Percentiles rank a stretch among this genome's conserved stretches.
Evolutionary conservation across 2,113 vertebrate species (phyloP).

Genomic region (Tenebrosternarchus preto): DNA sequence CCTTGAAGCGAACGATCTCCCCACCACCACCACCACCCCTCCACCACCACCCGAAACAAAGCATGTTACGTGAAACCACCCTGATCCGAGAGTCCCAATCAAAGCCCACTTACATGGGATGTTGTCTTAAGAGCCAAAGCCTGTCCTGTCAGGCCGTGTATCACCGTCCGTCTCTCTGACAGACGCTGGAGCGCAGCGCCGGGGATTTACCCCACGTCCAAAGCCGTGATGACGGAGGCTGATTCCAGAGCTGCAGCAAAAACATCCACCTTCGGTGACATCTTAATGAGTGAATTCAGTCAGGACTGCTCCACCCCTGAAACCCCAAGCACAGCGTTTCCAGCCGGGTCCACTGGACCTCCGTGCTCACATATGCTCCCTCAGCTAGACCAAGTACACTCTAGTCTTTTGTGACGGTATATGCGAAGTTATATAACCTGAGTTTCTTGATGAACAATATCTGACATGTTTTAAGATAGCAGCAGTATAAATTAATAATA

Average conservation of each 20-base stretch:
- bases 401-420: neutral
- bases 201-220: conserved; percentile 32
- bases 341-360: no score
- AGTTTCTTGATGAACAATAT: neutral
- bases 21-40: no score
- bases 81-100: conserved; percentile 28
- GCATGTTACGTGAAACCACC: conserved; percentile 46
- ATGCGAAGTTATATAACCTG: neutral
- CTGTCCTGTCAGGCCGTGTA: conserved; percentile 41
- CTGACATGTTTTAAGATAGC: no score
- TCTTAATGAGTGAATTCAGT: conserved; percentile 22
- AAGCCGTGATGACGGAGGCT: conserved; percentile 39
- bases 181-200: conserved; percentile 30
- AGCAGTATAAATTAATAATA: no score
- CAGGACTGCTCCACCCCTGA: neutral
- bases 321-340: neutral
- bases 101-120: conserved; percentile 43
- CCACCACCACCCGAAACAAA: conserved; percentile 56
- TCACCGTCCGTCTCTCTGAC: conserved; percentile 43
- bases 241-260: conserved; percentile 29
- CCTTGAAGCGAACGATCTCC: conserved; percentile 38
- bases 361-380: neutral
- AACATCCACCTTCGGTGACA: conserved; percentile 33
- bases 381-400: neutral
- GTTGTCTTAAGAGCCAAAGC: conserved; percentile 60